A percentile compares a stretch with the other conserved stretches of the same genome.
Conservation (phyloP, 1,140 invertebrate genomes). For the Lepidotrigona ventralis region DNA sequence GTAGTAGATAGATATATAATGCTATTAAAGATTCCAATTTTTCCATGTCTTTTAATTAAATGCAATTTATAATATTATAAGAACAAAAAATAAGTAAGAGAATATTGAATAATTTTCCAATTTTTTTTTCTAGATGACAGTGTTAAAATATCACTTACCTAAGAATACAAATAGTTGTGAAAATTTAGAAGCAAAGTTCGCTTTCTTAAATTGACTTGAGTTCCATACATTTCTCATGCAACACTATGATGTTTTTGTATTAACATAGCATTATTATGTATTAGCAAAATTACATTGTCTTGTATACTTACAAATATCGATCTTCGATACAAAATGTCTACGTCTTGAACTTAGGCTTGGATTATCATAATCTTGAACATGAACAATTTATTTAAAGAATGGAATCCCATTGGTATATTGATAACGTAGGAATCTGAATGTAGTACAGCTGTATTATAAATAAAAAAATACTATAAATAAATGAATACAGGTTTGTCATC, state of each 20-base stretch:
- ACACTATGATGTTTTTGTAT: background rate
- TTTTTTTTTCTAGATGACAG: background rate
- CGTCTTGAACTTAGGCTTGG: conserved; percentile 27
- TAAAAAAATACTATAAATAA: background rate
- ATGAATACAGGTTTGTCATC: background rate
- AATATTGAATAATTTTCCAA: background rate
- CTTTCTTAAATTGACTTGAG: conserved; percentile 2
- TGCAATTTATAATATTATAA: background rate
- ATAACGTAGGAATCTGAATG: background rate
- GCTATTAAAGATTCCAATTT: background rate
- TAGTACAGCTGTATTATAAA: background rate
- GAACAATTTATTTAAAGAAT: conserved; percentile 26
- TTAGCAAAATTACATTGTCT: conserved; percentile 25
- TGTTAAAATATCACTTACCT: conserved; percentile 26
- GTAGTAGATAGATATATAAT: background rate
- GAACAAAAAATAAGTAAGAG: background rate
- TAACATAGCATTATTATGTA: conserved; percentile 4
- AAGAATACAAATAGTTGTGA: background rate
- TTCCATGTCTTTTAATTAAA: background rate
- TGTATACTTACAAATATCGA: conserved; percentile 25
- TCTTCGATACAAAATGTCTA: conserved; percentile 47
- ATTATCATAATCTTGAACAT: conserved; percentile 16
- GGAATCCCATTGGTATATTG: background rate
- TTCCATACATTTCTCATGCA: conserved; percentile 13
- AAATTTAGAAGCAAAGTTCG: conserved; percentile 10